Base-by-base conservation (phyloP, 2,113 vertebrate species). In the Nothobranchius furzeri region DNA sequence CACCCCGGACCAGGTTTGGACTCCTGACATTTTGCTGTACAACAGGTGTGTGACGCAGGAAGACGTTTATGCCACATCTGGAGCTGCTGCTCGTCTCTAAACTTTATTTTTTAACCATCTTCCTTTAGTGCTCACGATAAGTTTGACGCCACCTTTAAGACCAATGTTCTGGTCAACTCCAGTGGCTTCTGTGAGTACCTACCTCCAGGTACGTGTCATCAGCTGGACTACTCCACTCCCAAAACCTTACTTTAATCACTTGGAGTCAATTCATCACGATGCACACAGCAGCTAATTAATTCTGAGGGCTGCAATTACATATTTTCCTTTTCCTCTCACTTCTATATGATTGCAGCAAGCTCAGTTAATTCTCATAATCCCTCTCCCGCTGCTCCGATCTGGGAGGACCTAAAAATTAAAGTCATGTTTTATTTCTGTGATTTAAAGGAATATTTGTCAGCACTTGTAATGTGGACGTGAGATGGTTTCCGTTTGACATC, bases 401-500 rank as follows among this genome's bases (percentile, higher is more conserved):
- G 1, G 1, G 11, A 47, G 46, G 5, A 3, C 12, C 52, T 43
- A 11, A 24, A 20, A 47, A 47, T 6, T 0, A 52, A 52, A 43
- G 46, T 15, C 8, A 11, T 13, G 9, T 50, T 15, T 66, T 69
- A 36, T 53, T 35, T n/a, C n/a, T 53, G 43, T 0, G 9, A 40
- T 63, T 53, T 25, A 10, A 64, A 94, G 93, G 93, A 43, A 94
- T 94, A 76, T 94, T 94, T 64, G 76, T 89, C 74, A 94, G 93
- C 77, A 93, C 92, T 0, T 94, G 93, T 55, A 91, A 87, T 2
- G 91, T 94, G 42, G 93, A 94, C 8, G 93, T 94, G 7, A 87
- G 91, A 51, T 94, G 93, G 93, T 94, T 94, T 70, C 93, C 93
- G 0, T 94, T 94, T 51, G 93, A 94, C 82, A 91, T 93, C 80